A percentile compares a stretch with the other conserved stretches of the same genome.
These are phyloP conservation scores for Hypsibius dujardini DNA, from an alignment of 1,140 invertebrate species.

Conservation along the genomic window DNA sequence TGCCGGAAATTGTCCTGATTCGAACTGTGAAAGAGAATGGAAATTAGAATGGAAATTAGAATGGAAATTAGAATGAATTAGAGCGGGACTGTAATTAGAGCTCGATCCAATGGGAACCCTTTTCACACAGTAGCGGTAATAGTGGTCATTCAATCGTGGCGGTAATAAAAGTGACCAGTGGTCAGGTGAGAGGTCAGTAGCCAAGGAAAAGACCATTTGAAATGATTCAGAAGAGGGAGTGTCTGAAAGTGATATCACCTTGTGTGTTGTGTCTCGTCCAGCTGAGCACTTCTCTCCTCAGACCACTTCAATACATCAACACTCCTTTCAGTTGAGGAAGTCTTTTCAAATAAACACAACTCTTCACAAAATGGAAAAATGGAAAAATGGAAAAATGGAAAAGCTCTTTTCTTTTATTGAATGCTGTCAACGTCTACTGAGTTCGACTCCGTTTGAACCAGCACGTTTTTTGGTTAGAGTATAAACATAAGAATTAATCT, in stretches of 20 bases:
- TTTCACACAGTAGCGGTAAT: too few relatives aligned
- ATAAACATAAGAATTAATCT: neutral
- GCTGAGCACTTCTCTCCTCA: neutral
- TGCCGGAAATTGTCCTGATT: conserved; percentile 4
- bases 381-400: too few relatives aligned
- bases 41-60: neutral
- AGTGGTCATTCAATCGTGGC: neutral
- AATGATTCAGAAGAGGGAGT: neutral
- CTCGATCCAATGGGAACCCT: too few relatives aligned
- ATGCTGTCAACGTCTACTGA: neutral
- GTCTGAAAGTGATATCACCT: too few relatives aligned
- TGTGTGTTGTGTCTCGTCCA: too few relatives aligned
- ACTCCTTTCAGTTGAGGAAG: neutral
- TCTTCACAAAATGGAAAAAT: too few relatives aligned
- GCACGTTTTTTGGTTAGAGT: neutral
- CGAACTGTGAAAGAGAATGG: too few relatives aligned
- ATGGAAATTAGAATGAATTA: too few relatives aligned
- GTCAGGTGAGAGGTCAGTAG: neutral
- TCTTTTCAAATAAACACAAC: conserved; percentile 2
- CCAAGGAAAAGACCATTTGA: neutral
- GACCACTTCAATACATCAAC: neutral
- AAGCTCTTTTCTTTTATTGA: neutral
- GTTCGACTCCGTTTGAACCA: neutral
- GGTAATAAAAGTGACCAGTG: conserved; percentile 1
- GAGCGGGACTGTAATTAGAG: too few relatives aligned